Evolutionary conservation across 2,113 vertebrate genomes (phyloP).

Genomic region (Malurus cyaneus): DNA sequence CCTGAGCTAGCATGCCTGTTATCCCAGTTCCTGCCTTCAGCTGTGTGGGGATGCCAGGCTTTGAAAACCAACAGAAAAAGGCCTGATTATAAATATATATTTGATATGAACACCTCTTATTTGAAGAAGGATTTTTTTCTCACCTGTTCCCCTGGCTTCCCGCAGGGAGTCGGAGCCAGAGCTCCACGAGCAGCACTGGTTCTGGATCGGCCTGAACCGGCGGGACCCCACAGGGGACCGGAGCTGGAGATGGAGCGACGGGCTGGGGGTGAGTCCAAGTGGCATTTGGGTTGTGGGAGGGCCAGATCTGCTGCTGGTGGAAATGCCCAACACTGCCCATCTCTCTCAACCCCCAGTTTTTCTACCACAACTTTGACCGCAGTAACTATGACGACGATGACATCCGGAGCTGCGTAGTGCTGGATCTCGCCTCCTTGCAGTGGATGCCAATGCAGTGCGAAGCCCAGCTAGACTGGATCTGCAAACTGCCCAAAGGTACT

Average conservation of each 20-base stretch:
- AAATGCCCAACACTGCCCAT: not conserved
- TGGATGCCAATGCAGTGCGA: conserved; percentile 95
- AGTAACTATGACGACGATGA: conserved; percentile 78
- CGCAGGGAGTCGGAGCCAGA: conserved; percentile 82
- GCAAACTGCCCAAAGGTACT: conserved; percentile 94
- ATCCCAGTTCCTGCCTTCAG: not conserved
- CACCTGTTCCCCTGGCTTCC: not conserved
- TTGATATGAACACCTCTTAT: not conserved
- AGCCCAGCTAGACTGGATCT: conserved; percentile 93
- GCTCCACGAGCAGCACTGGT: conserved; percentile 93
- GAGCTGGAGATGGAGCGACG: conserved; percentile 95
- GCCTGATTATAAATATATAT: not conserved
- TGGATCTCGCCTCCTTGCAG: conserved; percentile 88
- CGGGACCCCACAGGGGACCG: conserved; percentile 82
- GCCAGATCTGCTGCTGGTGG: not conserved
- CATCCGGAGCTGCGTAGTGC: conserved; percentile 84
- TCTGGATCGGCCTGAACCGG: conserved; percentile 95
- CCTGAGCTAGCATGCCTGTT: accelerated
- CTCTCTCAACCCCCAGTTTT: conserved; percentile 75
- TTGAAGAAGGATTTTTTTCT: not conserved
- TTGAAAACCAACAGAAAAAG: not conserved
- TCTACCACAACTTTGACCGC: conserved; percentile 93
- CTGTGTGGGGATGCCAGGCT: not conserved
- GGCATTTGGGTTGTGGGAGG: not conserved
- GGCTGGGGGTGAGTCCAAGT: conserved; percentile 82